Conservation (phyloP, 2,888 invertebrate species). For the Pherbina coryleti region DNA sequence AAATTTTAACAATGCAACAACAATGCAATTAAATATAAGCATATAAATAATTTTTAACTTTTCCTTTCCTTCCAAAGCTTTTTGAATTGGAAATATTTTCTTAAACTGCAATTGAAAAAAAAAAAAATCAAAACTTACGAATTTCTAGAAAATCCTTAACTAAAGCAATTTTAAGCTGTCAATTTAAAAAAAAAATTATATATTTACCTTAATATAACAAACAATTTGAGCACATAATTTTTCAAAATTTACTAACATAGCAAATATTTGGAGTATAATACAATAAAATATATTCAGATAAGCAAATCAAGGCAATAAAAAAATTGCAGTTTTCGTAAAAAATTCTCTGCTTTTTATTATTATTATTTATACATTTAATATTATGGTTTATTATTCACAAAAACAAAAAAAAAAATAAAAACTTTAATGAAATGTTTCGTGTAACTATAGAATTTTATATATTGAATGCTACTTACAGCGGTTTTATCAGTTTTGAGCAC, state of each 20-base stretch:
- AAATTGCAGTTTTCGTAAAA: background rate
- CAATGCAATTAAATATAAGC: slow-evolving; percentile 35
- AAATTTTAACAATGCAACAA: slow-evolving; percentile 31
- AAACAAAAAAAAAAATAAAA: background rate
- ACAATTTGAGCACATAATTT: background rate
- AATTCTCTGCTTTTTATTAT: background rate
- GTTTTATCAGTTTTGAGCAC: slow-evolving; percentile 13
- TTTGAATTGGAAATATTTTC: background rate
- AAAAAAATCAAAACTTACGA: slow-evolving; percentile 8
- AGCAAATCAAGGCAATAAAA: slow-evolving; percentile 5
- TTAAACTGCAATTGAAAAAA: background rate
- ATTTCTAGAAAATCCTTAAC: background rate
- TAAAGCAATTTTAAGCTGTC: background rate
- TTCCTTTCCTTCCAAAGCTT: background rate
- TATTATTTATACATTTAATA: background rate
- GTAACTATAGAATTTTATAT: background rate
- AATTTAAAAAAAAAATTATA: background rate
- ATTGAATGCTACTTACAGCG: background rate
- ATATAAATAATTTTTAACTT: background rate
- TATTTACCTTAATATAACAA: background rate
- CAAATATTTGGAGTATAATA: too few species aligned
- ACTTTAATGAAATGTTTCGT: slow-evolving; percentile 7
- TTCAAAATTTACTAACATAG: background rate
- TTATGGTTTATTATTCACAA: background rate
- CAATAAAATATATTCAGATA: background rate